Evolutionary conservation across 2,113 vertebrate genomes (phyloP), one percentile per base, ranked within the genome.

Genomic region (Hydrochoerus hydrochaeris): DNA sequence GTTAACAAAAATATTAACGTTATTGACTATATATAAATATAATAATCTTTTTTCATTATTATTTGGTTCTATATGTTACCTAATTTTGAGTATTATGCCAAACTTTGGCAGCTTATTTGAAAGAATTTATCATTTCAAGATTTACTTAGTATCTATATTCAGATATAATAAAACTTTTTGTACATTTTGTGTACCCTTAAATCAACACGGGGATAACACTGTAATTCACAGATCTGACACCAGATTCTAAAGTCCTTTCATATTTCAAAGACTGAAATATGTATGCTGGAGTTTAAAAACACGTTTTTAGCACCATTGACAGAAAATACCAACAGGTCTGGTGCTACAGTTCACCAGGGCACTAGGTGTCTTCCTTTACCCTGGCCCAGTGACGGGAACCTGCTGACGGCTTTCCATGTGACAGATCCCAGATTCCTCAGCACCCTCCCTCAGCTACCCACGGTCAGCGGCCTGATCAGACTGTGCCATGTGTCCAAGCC

Each of bases 101-200:
- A 75, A 77, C 81, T 86, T 86, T 85, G 54, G 81, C 62, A 85
- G 24, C 69, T 96, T 62, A 1, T 57, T 46, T 26, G 57, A 80
- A 28, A 94, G 20, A 32, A 95, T 58, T 80, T 77, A 75, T 89
- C 46, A 57, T 75, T 95, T 94, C 65, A 85, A 75, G 58, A 85
- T 78, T 80, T 92, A 92, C 16, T 14, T 91, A 20, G 22, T 38
- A 35, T 77, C 91, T 35, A 35, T 26, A 86, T 16, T 82, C 82
- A 54, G 13, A n/a, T 77, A 52, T 75, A 71, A 86, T 85, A 82
- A 90, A 94, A 46, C 67, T 12, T 85, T 65, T 67, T 77, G 35
- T 85, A 13, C 85, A 6, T 54, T 85, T 63, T 80, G 7, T 44
- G 4, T 71, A 41, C 16, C 5, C 20, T 82, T 89, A 38, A 95